Conservation (phyloP, 2,888 invertebrate species). For the Merodon equestris region DNA sequence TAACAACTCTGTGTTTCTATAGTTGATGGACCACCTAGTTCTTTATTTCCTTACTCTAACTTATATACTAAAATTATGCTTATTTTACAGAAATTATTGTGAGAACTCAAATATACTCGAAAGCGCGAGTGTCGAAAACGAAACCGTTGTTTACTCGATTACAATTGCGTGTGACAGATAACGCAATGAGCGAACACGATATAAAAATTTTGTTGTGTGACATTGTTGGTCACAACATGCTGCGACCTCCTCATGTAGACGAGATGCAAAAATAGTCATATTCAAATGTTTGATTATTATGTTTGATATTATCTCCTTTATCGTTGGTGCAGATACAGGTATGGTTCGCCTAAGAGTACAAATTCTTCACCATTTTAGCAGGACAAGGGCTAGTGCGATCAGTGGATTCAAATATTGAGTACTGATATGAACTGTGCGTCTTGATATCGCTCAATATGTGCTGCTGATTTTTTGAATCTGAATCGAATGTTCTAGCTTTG, state of each 20-base stretch:
- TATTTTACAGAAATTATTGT: no score
- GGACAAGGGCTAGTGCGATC: not conserved
- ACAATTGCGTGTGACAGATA: no score
- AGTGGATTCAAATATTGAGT: conserved; percentile 1
- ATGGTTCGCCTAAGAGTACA: not conserved
- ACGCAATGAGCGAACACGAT: no score
- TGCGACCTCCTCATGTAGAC: not conserved
- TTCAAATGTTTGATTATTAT: not conserved
- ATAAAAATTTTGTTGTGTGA: no score
- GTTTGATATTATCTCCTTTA: not conserved
- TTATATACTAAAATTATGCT: no score
- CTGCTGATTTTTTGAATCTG: conserved; percentile 6
- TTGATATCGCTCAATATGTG: conserved; percentile 6
- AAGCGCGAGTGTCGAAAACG: no score
- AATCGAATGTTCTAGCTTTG: not conserved
- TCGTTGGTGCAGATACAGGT: not conserved
- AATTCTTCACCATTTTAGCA: not conserved
- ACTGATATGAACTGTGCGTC: conserved; percentile 6
- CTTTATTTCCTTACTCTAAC: no score
- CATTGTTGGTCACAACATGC: not conserved
- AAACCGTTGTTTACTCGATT: no score
- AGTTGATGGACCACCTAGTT: no score
- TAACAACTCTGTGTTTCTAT: no score
- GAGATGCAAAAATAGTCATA: not conserved
- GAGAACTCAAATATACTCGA: no score